phyloP scores from a whole-genome alignment of 2,888 invertebrate species.

The Stenoptilia bipunctidactyla region DNA sequence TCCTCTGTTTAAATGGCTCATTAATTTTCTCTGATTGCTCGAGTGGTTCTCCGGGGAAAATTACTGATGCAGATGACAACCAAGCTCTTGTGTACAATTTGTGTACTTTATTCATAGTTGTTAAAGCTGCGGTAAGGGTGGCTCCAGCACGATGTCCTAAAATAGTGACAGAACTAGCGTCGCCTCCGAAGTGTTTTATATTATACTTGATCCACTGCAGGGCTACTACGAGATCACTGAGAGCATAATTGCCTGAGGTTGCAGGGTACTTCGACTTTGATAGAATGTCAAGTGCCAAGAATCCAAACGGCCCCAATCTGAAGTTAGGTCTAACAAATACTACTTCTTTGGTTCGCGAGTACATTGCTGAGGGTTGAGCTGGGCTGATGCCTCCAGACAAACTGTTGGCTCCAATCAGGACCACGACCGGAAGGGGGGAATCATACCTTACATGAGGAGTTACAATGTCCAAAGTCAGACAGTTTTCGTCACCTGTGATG shows the following conservation, averaged over 20 bases:
- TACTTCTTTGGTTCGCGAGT: slow-evolving; percentile 83
- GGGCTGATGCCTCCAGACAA: slow-evolving; percentile 84
- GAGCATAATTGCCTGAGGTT: slow-evolving; percentile 88
- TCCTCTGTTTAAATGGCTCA: slow-evolving; percentile 70
- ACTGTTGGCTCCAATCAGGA: slow-evolving; percentile 84
- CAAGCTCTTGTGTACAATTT: slow-evolving; percentile 82
- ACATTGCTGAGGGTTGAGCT: slow-evolving; percentile 79
- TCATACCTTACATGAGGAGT: slow-evolving; percentile 86
- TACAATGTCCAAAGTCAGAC: slow-evolving; percentile 84
- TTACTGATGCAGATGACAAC: slow-evolving; percentile 83
- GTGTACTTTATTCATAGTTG: slow-evolving; percentile 70
- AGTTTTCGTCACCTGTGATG: slow-evolving; percentile 82
- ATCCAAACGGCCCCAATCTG: slow-evolving; percentile 83
- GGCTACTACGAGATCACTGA: slow-evolving; percentile 83
- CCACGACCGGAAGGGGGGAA: slow-evolving; percentile 84
- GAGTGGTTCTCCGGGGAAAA: slow-evolving; percentile 77
- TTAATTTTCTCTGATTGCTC: slow-evolving; percentile 73
- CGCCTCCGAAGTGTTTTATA: slow-evolving; percentile 87
- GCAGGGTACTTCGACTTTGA: slow-evolving; percentile 78
- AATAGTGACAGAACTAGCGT: slow-evolving; percentile 81
- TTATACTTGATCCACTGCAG: slow-evolving; percentile 86
- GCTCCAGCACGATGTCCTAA: slow-evolving; percentile 90
- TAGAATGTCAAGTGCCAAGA: slow-evolving; percentile 80
- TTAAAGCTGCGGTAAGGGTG: slow-evolving; percentile 83
- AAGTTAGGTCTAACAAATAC: slow-evolving; percentile 91